phyloP scores from a whole-genome alignment of 2,888 invertebrate species.

The Hermaeophaga mercurialis region DNA sequence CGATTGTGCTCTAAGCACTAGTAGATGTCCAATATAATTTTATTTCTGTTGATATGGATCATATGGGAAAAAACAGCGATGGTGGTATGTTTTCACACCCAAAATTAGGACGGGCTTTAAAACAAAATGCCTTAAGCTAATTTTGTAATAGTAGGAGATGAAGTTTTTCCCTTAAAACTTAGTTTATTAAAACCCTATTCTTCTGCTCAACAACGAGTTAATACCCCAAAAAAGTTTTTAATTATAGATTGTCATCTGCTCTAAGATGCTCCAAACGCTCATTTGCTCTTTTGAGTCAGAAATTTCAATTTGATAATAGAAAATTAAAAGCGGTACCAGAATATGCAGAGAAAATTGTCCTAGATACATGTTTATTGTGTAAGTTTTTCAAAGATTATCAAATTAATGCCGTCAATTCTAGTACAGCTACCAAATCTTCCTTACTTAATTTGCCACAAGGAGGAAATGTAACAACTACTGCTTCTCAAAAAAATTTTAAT shows the following conservation, averaged over 20 bases:
- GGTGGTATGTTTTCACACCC: slow-evolving; percentile 29
- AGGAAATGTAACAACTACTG: too few species aligned
- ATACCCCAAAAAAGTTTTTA: slow-evolving; percentile 4
- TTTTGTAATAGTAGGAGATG: slow-evolving; percentile 1
- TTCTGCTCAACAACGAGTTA: slow-evolving; percentile 7
- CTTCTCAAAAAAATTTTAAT: too few species aligned
- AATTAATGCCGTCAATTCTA: too few species aligned
- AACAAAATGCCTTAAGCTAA: slow-evolving; percentile 10
- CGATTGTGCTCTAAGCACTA: slow-evolving; percentile 22
- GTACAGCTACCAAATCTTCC: too few species aligned
- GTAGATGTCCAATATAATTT: slow-evolving; percentile 21
- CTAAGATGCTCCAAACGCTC: slow-evolving; percentile 7
- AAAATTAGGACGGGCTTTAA: slow-evolving; percentile 18
- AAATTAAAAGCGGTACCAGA: slow-evolving; percentile 8
- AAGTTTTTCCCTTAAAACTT: not conserved
- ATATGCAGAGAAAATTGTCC: slow-evolving; percentile 11
- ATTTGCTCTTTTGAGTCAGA: slow-evolving; percentile 2
- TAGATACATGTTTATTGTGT: slow-evolving; percentile 8
- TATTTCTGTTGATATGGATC: slow-evolving; percentile 21
- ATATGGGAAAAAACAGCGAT: slow-evolving; percentile 26
- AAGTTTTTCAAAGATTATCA: slow-evolving; percentile 11
- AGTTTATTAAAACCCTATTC: slow-evolving; percentile 4
- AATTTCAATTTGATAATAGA: slow-evolving; percentile 9
- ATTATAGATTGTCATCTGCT: slow-evolving; percentile 1
- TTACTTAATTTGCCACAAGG: too few species aligned